Conservation (phyloP, 2,113 vertebrate species). For the Pan paniscus region DNA sequence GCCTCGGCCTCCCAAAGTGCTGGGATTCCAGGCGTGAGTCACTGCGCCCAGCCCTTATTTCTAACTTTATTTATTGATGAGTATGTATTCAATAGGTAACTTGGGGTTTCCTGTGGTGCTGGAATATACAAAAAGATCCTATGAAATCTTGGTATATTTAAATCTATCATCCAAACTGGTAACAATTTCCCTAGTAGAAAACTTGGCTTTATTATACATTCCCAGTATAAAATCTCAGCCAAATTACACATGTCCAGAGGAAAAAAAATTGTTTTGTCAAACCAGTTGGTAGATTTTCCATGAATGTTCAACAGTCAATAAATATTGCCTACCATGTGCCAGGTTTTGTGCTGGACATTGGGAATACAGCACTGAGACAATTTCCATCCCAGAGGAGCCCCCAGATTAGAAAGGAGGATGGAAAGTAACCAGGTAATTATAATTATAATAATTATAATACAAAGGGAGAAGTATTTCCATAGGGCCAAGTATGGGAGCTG, state of each 20-base stretch:
- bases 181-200: slow-evolving; percentile 16
- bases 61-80: neutral
- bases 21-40: no score
- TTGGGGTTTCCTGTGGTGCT: neutral
- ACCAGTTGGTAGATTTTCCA: neutral
- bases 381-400: neutral
- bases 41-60: neutral
- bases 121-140: neutral
- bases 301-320: neutral
- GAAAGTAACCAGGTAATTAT: neutral
- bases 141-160: neutral
- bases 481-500: neutral
- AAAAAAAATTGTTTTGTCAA: neutral
- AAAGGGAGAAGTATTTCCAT: neutral
- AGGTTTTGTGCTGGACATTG: neutral
- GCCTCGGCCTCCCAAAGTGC: no score
- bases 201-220: neutral
- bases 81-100: neutral
- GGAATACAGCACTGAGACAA: neutral
- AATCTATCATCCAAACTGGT: neutral
- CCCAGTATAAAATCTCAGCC: neutral
- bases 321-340: neutral
- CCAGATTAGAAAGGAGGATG: neutral
- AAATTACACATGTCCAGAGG: neutral
- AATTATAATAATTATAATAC: neutral